phyloP scores from a whole-genome alignment of 2,797 vertebrate genomes.

The Antrozous pallidus region DNA sequence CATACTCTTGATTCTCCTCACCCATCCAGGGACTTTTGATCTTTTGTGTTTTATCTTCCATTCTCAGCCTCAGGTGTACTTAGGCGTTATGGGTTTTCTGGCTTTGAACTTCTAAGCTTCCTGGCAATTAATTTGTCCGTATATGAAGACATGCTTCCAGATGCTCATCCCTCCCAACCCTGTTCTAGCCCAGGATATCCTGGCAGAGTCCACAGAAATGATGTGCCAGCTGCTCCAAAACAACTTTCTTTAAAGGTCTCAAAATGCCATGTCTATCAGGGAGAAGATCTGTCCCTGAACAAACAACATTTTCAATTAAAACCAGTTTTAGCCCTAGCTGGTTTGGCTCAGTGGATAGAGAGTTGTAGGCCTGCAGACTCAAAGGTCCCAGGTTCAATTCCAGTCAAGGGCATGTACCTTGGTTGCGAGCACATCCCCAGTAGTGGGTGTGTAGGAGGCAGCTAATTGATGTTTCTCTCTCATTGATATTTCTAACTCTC shows the following conservation, averaged over 20 bases:
- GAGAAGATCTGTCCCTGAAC: not conserved
- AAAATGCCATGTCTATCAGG: not conserved
- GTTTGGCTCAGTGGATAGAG: no score
- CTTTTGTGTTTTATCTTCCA: not conserved
- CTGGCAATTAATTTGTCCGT: not conserved
- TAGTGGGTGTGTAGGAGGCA: no score
- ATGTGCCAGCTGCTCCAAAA: not conserved
- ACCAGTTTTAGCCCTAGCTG: not conserved
- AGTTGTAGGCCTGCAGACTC: no score
- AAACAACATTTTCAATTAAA: not conserved
- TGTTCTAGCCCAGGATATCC: not conserved
- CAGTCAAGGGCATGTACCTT: no score
- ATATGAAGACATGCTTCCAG: not conserved
- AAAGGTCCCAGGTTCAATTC: no score
- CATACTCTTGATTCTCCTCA: not conserved
- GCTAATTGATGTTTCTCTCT: no score
- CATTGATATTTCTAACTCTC: no score
- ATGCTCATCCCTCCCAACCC: not conserved
- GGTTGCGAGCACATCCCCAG: no score
- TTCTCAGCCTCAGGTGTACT: not conserved
- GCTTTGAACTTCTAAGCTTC: not conserved
- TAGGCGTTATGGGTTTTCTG: not conserved
- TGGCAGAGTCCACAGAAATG: not conserved
- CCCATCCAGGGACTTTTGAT: not conserved
- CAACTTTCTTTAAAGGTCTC: not conserved